Percentiles rank a stretch among this genome's conserved stretches.
Conservation (phyloP, 2,113 vertebrate genomes). For the Notarius lentiginosus region DNA sequence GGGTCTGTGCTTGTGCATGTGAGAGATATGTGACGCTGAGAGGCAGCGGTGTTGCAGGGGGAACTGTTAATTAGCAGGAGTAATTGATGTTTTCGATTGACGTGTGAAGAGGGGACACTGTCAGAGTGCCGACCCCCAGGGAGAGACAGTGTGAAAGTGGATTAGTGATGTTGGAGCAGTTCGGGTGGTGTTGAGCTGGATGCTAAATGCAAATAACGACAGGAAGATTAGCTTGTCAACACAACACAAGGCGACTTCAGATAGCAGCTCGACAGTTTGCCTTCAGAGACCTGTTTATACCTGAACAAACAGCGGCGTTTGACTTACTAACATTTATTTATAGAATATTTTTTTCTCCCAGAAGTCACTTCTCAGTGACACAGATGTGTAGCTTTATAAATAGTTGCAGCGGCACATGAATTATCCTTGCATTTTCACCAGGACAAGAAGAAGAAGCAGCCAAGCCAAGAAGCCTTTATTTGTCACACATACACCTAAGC, state of each 20-base stretch:
- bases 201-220: constrained; percentile 22
- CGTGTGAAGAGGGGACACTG: constrained; percentile 63
- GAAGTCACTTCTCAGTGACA: neutral
- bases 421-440: neutral
- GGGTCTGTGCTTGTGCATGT: neutral
- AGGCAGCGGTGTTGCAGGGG: constrained; percentile 30
- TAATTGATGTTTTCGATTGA: constrained; percentile 69
- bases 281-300: neutral
- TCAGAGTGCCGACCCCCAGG: constrained; percentile 64
- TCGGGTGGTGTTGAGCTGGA: constrained; percentile 50
- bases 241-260: neutral
- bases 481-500: too few species aligned
- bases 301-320: too few species aligned
- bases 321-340: too few species aligned
- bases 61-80: constrained; percentile 69
- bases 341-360: neutral
- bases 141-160: constrained; percentile 69
- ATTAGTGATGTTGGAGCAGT: constrained; percentile 70
- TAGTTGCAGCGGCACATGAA: neutral
- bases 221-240: constrained; percentile 6
- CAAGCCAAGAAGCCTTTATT: too few species aligned
- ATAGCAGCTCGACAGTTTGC: neutral
- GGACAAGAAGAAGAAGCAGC: neutral
- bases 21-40: constrained; percentile 7
- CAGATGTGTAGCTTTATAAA: neutral